Base-by-base conservation (phyloP, 1,140 invertebrate genomes). In the Rhizoglyphus robini region DNA sequence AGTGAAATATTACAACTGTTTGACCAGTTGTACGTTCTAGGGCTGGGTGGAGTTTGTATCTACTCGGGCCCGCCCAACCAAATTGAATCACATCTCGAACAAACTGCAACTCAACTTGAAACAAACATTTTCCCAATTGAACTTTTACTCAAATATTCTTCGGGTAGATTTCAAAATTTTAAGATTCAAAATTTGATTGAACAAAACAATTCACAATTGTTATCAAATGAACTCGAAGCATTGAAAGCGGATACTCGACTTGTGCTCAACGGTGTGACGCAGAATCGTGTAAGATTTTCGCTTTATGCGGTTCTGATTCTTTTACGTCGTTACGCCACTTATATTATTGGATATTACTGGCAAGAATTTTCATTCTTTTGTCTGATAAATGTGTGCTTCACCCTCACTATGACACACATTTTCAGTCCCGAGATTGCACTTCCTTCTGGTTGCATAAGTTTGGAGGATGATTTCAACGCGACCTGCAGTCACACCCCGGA, bases 21-120 rank as follows among this genome's bases (percentile, higher is more conserved):
- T 47, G 61, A 63, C 27, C 27, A 46, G 1, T 46, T 63, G 32
- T 63, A 63, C n/a, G 47, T 63, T 5, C 32, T 63, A 29, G 61
- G 34, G 8, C n/a, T n/a, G 23, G 61, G 61, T 11, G 61, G 61
- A 23, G 25, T 63, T 3, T 63, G 61, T 49, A 23, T 63, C 48
- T 63, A 63, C 27, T 49, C 61, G 18, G 61, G 36, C 15, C n/a
- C 4, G 1, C 61, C 41, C 13, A 13, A 11, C 8, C 20, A 63
- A 11, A 20, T 66, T 20, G 3, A 36, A n/a, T n/a, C n/a, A n/a
- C n/a, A n/a, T n/a, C n/a, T n/a, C n/a, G n/a, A n/a, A n/a, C n/a
- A n/a, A n/a, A n/a, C n/a, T n/a, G n/a, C n/a, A n/a, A n/a, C n/a
- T n/a, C n/a, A n/a, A n/a, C n/a, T n/a, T 34, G 25, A 65, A 2